Conservation (phyloP, 2,797 vertebrate species). For the Paguma larvata region DNA sequence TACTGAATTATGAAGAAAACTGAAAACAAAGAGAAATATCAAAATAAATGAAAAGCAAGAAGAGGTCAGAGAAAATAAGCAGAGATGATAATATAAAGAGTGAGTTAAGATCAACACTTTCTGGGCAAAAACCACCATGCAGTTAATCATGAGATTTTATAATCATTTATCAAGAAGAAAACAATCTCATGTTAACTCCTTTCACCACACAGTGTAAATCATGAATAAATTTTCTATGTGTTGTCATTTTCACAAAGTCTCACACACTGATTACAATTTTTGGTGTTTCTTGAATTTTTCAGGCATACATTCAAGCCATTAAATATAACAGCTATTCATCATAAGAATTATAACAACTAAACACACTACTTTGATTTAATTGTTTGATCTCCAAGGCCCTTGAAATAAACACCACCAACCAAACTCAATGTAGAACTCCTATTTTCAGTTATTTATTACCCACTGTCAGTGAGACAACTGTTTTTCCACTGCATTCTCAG, state of each 20-base stretch:
- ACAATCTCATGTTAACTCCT: background rate
- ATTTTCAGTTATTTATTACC: background rate
- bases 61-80: background rate
- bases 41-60: background rate
- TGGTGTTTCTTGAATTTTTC: background rate
- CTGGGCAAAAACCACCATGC: background rate
- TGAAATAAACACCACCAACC: background rate
- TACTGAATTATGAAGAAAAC: background rate
- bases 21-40: slow-evolving; percentile 37
- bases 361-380: background rate
- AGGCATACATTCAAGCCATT: background rate
- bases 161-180: background rate
- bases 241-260: background rate
- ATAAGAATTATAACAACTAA: background rate
- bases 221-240: background rate
- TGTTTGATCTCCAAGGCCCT: background rate
- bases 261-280: background rate
- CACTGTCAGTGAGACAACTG: background rate
- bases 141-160: slow-evolving; percentile 2
- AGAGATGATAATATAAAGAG: slow-evolving; percentile 8
- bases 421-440: background rate
- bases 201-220: background rate
- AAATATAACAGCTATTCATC: background rate
- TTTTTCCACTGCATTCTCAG: slow-evolving; percentile 22
- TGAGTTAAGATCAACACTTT: background rate